A percentile compares a stretch with the other conserved stretches of the same genome.
phyloP scores from a whole-genome alignment of 2,113 vertebrate species.

The Xyrauchen texanus region DNA sequence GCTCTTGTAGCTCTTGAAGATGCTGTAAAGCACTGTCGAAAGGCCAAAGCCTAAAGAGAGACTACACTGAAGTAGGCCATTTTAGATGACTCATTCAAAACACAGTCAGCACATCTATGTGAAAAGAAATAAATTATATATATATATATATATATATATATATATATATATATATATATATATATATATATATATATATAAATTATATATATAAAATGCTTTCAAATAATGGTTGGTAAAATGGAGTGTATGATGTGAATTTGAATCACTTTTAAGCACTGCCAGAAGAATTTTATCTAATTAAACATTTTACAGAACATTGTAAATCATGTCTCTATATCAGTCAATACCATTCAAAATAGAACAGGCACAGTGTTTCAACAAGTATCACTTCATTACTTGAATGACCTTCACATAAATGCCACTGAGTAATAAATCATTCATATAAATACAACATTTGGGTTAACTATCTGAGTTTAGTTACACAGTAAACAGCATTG shows the following conservation, averaged over 20 bases:
- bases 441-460: conserved; percentile 4
- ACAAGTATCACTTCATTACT: conserved; percentile 14
- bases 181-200: too few species aligned
- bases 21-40: conserved; percentile 80
- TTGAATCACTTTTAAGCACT: too few species aligned
- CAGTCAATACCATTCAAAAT: not conserved
- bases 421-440: conserved; percentile 11
- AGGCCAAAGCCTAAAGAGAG: conserved; percentile 74
- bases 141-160: too few species aligned
- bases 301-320: not conserved
- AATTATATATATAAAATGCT: not conserved
- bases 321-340: not conserved
- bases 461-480: not conserved
- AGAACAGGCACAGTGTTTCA: not conserved
- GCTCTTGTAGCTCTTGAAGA: conserved; percentile 79
- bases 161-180: too few species aligned
- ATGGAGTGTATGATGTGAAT: not conserved
- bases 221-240: not conserved
- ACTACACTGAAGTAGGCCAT: not conserved
- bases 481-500: not conserved
- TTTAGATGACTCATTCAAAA: not conserved
- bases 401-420: conserved; percentile 15
- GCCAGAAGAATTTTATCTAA: not conserved
- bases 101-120: too few species aligned
- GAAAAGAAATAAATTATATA: too few species aligned